A percentile compares a stretch with the other conserved stretches of the same genome.
Evolutionary conservation across 2,797 vertebrate genomes (phyloP).

Genomic region (Sebastes iracundus): DNA sequence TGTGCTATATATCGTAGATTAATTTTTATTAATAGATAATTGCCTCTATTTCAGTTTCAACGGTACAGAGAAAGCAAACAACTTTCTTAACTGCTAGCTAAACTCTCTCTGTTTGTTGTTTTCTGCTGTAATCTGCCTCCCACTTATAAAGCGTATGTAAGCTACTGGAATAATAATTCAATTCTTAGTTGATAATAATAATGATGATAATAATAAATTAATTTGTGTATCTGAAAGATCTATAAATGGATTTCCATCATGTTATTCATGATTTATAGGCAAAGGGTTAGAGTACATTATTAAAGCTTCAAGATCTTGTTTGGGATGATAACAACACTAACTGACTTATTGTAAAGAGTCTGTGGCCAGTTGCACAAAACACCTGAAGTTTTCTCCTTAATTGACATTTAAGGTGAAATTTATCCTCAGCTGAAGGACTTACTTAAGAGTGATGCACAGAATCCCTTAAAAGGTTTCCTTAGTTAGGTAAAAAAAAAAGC

Average conservation of each 20-base stretch:
- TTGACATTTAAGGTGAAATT: no score
- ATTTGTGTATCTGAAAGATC: background rate
- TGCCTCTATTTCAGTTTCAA: accelerated
- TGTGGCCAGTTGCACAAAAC: background rate
- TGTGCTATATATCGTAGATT: no score
- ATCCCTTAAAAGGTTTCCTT: no score
- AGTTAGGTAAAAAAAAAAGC: no score
- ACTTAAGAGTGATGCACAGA: no score
- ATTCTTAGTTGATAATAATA: background rate
- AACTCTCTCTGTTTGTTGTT: background rate
- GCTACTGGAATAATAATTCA: background rate
- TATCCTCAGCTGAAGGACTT: no score
- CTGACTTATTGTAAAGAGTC: background rate
- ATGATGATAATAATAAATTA: no score
- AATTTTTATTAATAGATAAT: background rate
- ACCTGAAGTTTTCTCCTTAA: no score
- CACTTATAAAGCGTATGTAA: accelerated
- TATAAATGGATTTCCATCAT: background rate
- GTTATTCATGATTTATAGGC: background rate
- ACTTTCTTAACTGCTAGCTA: background rate
- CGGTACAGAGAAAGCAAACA: background rate
- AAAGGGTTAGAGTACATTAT: background rate
- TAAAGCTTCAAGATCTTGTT: background rate
- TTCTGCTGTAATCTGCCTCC: background rate
- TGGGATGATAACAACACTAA: background rate